These are phyloP conservation scores for Crypturellus tataupa DNA, from an alignment of 2,797 vertebrate genomes.

Conservation along the genomic window DNA sequence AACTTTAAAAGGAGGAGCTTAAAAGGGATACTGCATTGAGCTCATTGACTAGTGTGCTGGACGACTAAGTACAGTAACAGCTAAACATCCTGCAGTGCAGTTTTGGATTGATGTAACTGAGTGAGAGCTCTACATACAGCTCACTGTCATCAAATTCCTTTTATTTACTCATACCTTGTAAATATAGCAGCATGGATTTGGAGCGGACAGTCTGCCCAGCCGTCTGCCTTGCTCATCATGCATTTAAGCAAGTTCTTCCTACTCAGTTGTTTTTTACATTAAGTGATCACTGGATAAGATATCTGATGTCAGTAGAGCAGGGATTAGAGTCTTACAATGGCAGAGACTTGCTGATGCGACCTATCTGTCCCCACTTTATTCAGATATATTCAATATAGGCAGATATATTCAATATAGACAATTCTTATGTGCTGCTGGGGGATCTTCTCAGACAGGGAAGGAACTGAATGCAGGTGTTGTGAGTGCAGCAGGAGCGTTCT, in stretches of 20 bases:
- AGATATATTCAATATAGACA: not conserved
- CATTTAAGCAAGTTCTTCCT: not conserved
- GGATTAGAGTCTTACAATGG: not conserved
- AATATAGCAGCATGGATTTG: not conserved
- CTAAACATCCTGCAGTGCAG: not conserved
- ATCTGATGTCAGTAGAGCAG: not conserved
- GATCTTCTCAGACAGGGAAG: not conserved
- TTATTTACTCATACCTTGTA: not conserved
- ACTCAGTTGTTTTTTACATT: not conserved
- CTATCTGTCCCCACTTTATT: not conserved
- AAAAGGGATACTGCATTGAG: not conserved
- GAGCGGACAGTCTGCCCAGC: not conserved
- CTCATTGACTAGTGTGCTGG: not conserved
- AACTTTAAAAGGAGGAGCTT: not conserved
- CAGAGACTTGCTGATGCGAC: not conserved
- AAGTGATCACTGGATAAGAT: not conserved
- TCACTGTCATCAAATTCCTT: not conserved
- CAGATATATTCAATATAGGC: not conserved
- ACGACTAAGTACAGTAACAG: not conserved
- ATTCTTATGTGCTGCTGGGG: not conserved
- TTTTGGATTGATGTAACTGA: not conserved
- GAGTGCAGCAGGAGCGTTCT: not conserved
- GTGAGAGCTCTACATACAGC: not conserved
- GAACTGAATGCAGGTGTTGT: not conserved
- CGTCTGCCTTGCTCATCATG: not conserved